These are phyloP conservation scores for Cyanistes caeruleus DNA, from an alignment of 2,113 vertebrate species.

Conservation along the genomic window DNA sequence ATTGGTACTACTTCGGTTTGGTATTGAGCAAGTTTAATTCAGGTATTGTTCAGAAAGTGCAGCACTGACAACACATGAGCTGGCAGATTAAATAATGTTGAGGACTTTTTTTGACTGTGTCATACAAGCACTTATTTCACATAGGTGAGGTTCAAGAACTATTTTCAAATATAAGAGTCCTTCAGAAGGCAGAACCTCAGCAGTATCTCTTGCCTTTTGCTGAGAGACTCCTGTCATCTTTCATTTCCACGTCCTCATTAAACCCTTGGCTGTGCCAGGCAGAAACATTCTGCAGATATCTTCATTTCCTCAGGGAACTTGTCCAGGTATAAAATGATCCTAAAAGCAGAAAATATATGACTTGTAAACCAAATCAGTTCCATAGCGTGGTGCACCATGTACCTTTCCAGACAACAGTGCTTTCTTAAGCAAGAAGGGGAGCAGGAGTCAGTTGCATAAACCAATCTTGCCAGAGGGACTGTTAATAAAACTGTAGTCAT, in stretches of 20 bases:
- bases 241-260: neutral
- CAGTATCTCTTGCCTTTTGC: neutral
- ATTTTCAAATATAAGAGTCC: neutral
- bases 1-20: neutral
- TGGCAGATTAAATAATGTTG: neutral
- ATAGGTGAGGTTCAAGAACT: neutral
- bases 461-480: neutral
- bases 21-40: rapidly evolving
- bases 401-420: neutral
- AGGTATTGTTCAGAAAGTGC: neutral
- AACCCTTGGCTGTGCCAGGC: neutral
- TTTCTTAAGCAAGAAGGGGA: neutral
- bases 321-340: neutral
- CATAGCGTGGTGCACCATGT: neutral
- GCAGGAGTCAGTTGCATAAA: neutral
- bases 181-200: neutral
- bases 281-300: neutral
- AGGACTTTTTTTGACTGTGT: neutral
- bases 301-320: neutral
- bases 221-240: neutral
- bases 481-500: neutral
- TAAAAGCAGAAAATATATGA: neutral
- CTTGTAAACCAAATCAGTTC: neutral
- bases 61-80: neutral
- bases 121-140: neutral